Base-by-base conservation (phyloP, 2,113 vertebrate genomes). In the Numenius arquata region DNA sequence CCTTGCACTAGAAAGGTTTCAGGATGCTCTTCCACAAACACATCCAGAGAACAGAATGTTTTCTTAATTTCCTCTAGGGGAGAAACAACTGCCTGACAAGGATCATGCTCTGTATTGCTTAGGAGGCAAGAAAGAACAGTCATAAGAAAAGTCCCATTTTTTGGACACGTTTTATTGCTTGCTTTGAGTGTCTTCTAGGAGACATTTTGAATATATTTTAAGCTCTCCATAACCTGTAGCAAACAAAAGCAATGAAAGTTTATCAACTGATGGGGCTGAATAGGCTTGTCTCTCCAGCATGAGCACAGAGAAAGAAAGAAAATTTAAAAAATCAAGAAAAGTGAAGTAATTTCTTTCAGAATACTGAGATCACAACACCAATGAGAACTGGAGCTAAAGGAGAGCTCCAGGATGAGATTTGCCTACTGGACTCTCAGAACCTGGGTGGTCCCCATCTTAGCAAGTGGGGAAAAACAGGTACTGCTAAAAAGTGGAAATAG, bases 401-500 rank as follows among this genome's bases (percentile, higher is more conserved):
- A 76, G 17, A 67, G 7, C 74, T 48, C 19, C 1, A 5, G 36
- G 16, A 52, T 2, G 6, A 72, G 17, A 17, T 80, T 62, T 61
- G 15, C 32, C 67, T 32, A 25, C 25, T 58, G 43, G 11, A 34
- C 29, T 72, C 26, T n/a, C 14, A 65, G n/a, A 77, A 83, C 12
- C 4, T 38, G 17, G 7, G 25, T 2, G 3, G 27, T n/a, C 16
- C 65, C 12, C 15, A 30, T n/a, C 27, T 63, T 17, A 67, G 20
- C 7, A 45, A 73, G 12, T 4, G 5, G 13, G 21, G 10, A 8
- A 19, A 79, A 73, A 0, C 9, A 79, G 34, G 3, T 55, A 26
- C 11, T 41, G 8, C 15, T 78, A 58, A 53, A 63, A 92, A 77
- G 27, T 26, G 76, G 14, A 36, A 38, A 65, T 14, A n/a, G 12